These are phyloP conservation scores for Oscheius sp. DNA, from an alignment of 1,140 invertebrate genomes.

Conservation along the genomic window DNA sequence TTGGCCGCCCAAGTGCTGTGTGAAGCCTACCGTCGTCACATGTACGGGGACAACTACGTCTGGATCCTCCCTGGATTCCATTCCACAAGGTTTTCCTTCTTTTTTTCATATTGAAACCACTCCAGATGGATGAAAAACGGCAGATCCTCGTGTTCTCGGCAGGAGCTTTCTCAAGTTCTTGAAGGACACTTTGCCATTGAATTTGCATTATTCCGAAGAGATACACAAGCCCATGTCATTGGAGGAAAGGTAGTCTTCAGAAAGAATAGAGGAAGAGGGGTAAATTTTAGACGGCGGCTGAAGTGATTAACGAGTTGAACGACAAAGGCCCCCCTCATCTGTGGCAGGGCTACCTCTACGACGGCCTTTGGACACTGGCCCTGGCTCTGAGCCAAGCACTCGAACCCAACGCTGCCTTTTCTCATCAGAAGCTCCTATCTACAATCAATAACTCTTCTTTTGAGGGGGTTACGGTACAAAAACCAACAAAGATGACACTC, in stretches of 20 bases:
- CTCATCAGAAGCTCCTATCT: constrained; percentile 37
- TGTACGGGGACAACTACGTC: constrained; percentile 88
- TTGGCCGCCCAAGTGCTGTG: constrained; percentile 92
- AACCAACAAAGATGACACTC: background rate
- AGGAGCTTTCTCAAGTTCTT: constrained; percentile 76
- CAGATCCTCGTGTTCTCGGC: constrained; percentile 68
- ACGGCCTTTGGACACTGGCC: constrained; percentile 57
- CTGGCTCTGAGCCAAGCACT: constrained; percentile 50
- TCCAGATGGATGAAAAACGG: constrained; percentile 47
- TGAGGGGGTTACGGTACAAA: constrained; percentile 50
- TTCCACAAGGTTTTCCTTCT: constrained; percentile 79
- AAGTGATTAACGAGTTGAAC: constrained; percentile 42
- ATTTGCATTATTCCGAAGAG: constrained; percentile 73
- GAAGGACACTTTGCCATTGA: constrained; percentile 87
- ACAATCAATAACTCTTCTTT: constrained; percentile 46
- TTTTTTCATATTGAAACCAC: constrained; percentile 63
- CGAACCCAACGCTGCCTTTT: constrained; percentile 29
- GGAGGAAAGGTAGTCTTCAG: constrained; percentile 28
- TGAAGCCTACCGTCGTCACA: constrained; percentile 68
- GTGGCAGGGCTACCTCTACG: constrained; percentile 55
- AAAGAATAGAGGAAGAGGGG: background rate
- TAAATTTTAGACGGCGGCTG: constrained; percentile 42
- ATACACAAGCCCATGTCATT: constrained; percentile 70
- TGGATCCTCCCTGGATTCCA: constrained; percentile 90
- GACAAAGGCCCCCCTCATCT: constrained; percentile 31